These are phyloP conservation scores for Melanargia galathea DNA, from an alignment of 2,888 invertebrate species.

Conservation along the genomic window DNA sequence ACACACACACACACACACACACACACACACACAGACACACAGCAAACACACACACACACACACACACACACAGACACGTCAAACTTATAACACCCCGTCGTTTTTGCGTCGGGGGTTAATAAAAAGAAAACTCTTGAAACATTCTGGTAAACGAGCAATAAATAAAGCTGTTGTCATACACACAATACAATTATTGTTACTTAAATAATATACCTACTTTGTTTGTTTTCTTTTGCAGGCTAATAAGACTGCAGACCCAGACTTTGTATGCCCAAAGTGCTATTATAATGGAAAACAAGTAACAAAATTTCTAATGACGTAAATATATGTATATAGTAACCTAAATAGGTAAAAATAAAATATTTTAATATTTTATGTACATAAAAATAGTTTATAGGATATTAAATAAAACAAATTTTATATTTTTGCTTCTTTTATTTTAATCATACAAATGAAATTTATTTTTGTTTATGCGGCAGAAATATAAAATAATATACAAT, in stretches of 20 bases:
- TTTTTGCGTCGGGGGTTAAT: no score
- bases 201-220: background rate
- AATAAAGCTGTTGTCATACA: no score
- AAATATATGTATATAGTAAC: background rate
- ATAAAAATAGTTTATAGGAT: background rate
- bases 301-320: conserved; percentile 53
- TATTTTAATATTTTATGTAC: no score
- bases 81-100: no score
- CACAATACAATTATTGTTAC: background rate
- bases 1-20: no score
- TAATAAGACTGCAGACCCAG: conserved; percentile 84
- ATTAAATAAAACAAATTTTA: conserved; percentile 24
- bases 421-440: conserved; percentile 31
- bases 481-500: conserved; percentile 26
- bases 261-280: conserved; percentile 86
- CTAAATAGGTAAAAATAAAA: no score
- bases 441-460: conserved; percentile 19
- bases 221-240: conserved; percentile 78
- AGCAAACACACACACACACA: no score
- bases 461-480: conserved; percentile 20
- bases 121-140: no score
- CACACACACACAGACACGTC: no score
- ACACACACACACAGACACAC: no score
- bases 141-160: no score
- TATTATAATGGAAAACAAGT: conserved; percentile 74